phyloP scores from a whole-genome alignment of 2,113 vertebrate genomes.

The Colaptes auratus region DNA sequence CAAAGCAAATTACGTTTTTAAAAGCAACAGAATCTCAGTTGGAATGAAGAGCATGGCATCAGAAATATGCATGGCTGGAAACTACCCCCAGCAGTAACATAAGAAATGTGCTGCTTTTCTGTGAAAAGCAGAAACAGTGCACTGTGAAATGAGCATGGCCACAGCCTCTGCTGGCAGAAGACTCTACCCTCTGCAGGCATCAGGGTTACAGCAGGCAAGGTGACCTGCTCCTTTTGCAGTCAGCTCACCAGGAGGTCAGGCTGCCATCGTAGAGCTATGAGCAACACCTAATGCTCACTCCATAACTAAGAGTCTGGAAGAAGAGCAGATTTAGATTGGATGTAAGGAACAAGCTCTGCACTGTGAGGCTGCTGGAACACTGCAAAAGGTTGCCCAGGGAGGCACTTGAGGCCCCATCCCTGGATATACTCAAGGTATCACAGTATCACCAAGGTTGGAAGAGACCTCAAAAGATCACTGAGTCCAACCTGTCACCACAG shows the following conservation, averaged over 20 bases:
- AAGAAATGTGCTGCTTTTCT: background rate
- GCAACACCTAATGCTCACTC: background rate
- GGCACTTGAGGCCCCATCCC: too few species aligned
- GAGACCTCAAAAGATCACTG: too few species aligned
- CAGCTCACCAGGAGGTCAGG: background rate
- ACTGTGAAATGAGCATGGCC: accelerated
- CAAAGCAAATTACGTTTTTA: background rate
- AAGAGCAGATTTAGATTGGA: too few species aligned
- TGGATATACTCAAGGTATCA: too few species aligned
- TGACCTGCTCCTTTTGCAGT: background rate
- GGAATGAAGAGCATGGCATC: background rate
- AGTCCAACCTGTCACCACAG: too few species aligned
- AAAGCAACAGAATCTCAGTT: background rate
- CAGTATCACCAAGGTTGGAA: too few species aligned
- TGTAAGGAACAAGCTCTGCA: too few species aligned
- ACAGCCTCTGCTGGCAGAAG: background rate
- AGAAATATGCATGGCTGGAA: background rate
- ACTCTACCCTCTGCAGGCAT: background rate
- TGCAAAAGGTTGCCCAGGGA: too few species aligned
- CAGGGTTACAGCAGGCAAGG: background rate
- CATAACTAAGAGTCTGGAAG: background rate
- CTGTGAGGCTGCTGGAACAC: too few species aligned
- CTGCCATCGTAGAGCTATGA: background rate
- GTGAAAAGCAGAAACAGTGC: background rate
- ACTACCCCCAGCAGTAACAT: background rate